Conservation (phyloP, 2,888 invertebrate species). For the Melitaea athalia region DNA sequence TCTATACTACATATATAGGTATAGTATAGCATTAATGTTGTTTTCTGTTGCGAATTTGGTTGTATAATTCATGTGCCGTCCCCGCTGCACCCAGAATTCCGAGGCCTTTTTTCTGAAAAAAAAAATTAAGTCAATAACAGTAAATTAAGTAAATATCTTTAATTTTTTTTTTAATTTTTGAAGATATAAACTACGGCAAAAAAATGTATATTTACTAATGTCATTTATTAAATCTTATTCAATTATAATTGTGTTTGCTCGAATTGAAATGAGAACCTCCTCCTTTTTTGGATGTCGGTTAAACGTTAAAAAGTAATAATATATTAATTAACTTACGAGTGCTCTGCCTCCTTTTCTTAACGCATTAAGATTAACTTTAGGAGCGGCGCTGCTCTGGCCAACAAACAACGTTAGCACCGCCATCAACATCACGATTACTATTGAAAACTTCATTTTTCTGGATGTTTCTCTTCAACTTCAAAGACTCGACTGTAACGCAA, state of each 20-base stretch:
- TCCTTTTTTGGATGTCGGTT: too few relatives aligned
- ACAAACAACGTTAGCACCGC: constrained; percentile 45
- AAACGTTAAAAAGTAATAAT: too few relatives aligned
- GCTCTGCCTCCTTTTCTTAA: constrained; percentile 47
- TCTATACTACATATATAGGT: background rate
- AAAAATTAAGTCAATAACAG: background rate
- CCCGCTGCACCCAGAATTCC: constrained; percentile 38
- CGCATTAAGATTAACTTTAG: constrained; percentile 46
- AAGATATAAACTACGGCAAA: too few relatives aligned
- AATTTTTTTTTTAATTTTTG: too few relatives aligned
- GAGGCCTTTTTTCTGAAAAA: constrained; percentile 41
- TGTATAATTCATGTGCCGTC: constrained; percentile 41
- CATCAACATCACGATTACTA: constrained; percentile 45
- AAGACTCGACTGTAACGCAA: background rate
- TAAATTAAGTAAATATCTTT: too few relatives aligned
- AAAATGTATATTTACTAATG: too few relatives aligned
- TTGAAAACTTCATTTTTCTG: constrained; percentile 50
- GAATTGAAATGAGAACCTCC: too few relatives aligned
- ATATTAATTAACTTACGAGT: constrained; percentile 25
- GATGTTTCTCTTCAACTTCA: background rate
- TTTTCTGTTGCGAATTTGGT: constrained; percentile 34
- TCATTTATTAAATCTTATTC: too few relatives aligned
- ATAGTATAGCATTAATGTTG: constrained; percentile 1
- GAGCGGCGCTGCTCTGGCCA: constrained; percentile 43
- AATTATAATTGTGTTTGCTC: too few relatives aligned